These are phyloP conservation scores for Tragelaphus imberbis DNA, from an alignment of 2,113 vertebrate species.

Conservation along the genomic window DNA sequence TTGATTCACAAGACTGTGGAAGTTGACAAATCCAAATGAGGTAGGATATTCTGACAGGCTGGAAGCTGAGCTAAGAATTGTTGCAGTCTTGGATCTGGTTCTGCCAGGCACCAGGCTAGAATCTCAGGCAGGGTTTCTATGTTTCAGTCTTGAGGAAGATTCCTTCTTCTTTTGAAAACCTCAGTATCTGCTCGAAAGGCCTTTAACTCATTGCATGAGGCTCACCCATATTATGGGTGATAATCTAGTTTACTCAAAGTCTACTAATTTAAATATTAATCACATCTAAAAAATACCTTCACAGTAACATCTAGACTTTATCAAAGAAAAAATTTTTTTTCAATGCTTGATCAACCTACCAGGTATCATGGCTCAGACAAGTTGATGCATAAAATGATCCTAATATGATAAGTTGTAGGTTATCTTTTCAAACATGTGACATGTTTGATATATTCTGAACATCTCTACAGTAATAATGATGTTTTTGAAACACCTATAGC, in stretches of 20 bases:
- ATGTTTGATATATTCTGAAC: not conserved
- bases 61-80: not conserved
- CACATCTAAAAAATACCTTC: not conserved
- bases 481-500: not conserved
- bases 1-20: not conserved
- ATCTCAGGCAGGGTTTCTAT: not conserved
- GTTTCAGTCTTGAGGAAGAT: not conserved
- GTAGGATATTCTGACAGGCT: not conserved
- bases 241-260: not conserved
- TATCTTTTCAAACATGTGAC: not conserved
- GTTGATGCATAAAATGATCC: not conserved
- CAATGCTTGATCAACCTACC: not conserved
- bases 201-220: not conserved
- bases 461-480: not conserved
- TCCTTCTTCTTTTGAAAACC: not conserved
- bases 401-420: not conserved
- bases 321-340: not conserved
- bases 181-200: not conserved
- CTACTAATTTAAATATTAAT: not conserved
- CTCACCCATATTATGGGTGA: not conserved
- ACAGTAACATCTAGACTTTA: not conserved
- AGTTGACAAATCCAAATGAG: not conserved
- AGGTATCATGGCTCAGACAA: not conserved
- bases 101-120: not conserved
- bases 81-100: not conserved